Evolutionary conservation across 2,113 vertebrate genomes (phyloP), one percentile per base, ranked within the genome.

Genomic region (Butorides virescens): DNA sequence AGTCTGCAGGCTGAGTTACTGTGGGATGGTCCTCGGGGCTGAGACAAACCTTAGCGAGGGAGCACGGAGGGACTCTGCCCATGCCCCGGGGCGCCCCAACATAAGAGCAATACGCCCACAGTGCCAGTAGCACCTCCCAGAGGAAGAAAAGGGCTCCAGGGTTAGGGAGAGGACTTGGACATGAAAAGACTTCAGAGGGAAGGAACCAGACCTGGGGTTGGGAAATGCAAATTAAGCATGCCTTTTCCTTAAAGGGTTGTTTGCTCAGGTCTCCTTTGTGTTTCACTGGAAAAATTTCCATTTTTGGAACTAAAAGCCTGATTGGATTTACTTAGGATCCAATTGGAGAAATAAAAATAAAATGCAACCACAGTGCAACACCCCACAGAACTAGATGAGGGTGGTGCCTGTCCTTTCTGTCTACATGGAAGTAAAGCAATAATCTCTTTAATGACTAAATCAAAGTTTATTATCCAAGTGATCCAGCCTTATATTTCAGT

Each of bases 401-500:
- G 13, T 34, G 13, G 20, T 83, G 52, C n/a, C 29, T 73, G 37
- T 66, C 32, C 62, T 85, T 81, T 95, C 34, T 73, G 19, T 50
- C 91, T 86, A 27, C 2, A 32, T 66, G 59, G 32, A 89, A 95
- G 49, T 55, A 76, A 70, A 90, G 81, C 81, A 92, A 75, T 97
- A 70, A 91, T 63, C 25, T 70, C 53, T 91, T 95, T 96, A 91
- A 95, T 94, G 84, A 85, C 76, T 93, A 94, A 96, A 96, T 92
- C 91, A 95, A 95, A 94, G 93, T 95, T 97, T 96, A 93, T 95
- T 93, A 79, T 85, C 91, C 77, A 71, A 82, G 34, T 88, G 88
- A 92, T 95, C 63, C 62, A 93, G 39, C 13, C 47, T 79, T 74
- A 83, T 93, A 95, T 92, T 96, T 97, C 86, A 88, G 74, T 93